A percentile compares a stretch with the other conserved stretches of the same genome.
These are phyloP conservation scores for Lochmaea capreae DNA, from an alignment of 2,888 invertebrate species.

Conservation along the genomic window DNA sequence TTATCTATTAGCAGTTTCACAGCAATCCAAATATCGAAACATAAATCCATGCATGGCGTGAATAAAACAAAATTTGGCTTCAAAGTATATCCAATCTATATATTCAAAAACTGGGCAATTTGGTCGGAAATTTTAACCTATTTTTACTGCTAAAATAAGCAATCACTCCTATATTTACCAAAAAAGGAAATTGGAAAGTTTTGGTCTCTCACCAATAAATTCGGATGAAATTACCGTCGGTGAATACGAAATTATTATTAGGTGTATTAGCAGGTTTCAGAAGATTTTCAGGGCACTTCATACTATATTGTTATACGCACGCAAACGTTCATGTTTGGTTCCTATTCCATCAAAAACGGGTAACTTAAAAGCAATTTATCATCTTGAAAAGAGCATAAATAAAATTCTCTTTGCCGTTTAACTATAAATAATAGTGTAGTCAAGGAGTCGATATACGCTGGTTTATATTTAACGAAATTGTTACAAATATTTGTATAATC, in stretches of 20 bases:
- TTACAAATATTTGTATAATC: no score
- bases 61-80: no score
- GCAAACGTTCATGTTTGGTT: slow-evolving; percentile 32
- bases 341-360: slow-evolving; percentile 17
- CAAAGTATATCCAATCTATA: no score
- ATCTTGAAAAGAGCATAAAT: slow-evolving; percentile 28
- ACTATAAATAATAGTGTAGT: background rate
- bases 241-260: slow-evolving; percentile 31
- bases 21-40: no score
- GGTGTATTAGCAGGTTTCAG: slow-evolving; percentile 21
- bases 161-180: slow-evolving; percentile 9
- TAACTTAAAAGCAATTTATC: slow-evolving; percentile 31
- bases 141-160: background rate
- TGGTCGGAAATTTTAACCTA: background rate
- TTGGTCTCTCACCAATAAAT: slow-evolving; percentile 19
- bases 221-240: background rate
- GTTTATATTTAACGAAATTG: no score
- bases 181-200: slow-evolving; percentile 29
- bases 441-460: background rate
- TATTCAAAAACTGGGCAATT: background rate
- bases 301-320: slow-evolving; percentile 28
- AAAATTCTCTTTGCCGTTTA: slow-evolving; percentile 23
- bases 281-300: slow-evolving; percentile 32
- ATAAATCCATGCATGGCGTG: no score
- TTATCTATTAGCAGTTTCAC: no score